Evolutionary conservation across 2,797 vertebrate species (phyloP).

Genomic region (Oophaga sylvatica): DNA sequence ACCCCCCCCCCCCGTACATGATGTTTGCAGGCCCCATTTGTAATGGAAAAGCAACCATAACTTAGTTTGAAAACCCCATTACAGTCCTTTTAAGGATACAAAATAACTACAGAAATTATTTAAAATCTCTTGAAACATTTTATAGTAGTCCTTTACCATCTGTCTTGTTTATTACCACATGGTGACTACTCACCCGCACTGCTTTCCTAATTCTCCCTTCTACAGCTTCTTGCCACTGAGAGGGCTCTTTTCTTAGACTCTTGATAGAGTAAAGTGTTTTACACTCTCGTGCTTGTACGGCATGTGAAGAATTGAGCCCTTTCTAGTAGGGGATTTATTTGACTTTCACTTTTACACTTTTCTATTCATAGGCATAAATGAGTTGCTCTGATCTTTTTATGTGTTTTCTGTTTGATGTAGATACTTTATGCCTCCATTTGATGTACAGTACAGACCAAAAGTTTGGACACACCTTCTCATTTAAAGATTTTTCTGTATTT

Average conservation of each 20-base stretch:
- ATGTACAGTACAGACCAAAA: too few relatives aligned
- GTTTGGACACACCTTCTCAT: too few relatives aligned
- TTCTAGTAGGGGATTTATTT: neutral
- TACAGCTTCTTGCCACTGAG: neutral
- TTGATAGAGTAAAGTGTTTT: constrained; percentile 17
- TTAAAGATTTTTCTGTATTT: too few relatives aligned
- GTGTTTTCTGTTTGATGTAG: neutral
- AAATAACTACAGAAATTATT: neutral
- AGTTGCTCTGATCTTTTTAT: neutral
- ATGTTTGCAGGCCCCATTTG: too few relatives aligned
- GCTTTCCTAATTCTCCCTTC: neutral
- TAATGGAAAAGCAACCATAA: neutral
- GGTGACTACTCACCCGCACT: too few relatives aligned
- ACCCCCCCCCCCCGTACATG: too few relatives aligned
- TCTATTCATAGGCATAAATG: neutral
- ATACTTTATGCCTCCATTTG: too few relatives aligned
- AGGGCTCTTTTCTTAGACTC: neutral
- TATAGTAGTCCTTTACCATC: neutral
- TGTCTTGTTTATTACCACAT: too few relatives aligned
- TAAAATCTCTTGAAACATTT: neutral
- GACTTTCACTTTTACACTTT: neutral
- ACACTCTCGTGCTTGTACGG: too few relatives aligned
- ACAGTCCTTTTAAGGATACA: neutral
- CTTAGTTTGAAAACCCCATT: neutral
- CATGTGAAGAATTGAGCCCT: neutral